A percentile compares a stretch with the other conserved stretches of the same genome.
Evolutionary conservation across 2,113 vertebrate genomes (phyloP).

Genomic region (Oxyruncus cristatus): DNA sequence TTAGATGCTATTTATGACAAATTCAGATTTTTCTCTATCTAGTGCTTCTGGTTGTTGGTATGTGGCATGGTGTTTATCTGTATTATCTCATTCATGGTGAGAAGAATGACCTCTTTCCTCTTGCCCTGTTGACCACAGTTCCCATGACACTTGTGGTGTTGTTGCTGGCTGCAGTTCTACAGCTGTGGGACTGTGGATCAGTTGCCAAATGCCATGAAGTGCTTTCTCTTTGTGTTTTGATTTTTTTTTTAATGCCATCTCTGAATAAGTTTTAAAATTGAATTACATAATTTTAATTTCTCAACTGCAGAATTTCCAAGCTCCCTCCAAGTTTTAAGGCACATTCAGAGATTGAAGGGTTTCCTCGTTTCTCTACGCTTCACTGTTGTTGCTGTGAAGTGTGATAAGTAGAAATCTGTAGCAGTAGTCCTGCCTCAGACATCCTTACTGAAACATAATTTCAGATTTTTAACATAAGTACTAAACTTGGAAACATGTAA

Average conservation of each 20-base stretch:
- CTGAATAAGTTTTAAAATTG: neutral
- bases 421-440: neutral
- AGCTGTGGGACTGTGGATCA: neutral
- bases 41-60: neutral
- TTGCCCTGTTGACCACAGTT: neutral
- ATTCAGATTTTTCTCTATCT: neutral
- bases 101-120: neutral
- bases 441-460: neutral
- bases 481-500: neutral
- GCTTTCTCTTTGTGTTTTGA: neutral
- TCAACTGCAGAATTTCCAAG: neutral
- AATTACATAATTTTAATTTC: neutral
- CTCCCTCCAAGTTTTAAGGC: neutral
- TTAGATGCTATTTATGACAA: neutral
- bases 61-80: neutral
- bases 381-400: rapidly evolving
- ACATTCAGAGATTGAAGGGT: neutral
- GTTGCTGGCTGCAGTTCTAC: neutral
- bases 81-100: neutral
- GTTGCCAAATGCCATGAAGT: neutral
- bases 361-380: neutral
- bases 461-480: neutral
- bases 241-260: neutral
- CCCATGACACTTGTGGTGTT: neutral
- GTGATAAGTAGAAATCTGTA: neutral